Percentiles rank a stretch among this genome's conserved stretches.
Conservation (phyloP, 2,113 vertebrate species). For the Hemibagrus wyckioides region DNA sequence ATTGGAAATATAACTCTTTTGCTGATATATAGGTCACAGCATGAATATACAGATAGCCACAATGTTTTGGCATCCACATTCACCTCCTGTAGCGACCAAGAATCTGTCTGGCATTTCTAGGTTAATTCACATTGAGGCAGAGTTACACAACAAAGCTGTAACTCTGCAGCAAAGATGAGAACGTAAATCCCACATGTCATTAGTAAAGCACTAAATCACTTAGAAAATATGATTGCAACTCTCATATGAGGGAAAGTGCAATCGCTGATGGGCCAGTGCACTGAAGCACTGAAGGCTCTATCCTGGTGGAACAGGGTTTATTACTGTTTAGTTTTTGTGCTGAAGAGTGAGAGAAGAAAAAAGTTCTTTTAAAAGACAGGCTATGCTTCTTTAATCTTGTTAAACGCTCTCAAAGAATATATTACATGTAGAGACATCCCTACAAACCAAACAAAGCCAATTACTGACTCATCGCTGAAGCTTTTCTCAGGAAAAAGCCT, state of each 20-base stretch:
- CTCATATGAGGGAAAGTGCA: neutral
- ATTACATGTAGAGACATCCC: slow-evolving; percentile 71
- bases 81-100: slow-evolving; percentile 39
- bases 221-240: neutral
- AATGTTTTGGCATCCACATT: neutral
- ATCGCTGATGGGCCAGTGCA: neutral
- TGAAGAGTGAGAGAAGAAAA: neutral
- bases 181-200: slow-evolving; percentile 23
- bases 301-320: neutral
- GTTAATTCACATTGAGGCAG: slow-evolving; percentile 55
- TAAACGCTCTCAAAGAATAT: slow-evolving; percentile 22
- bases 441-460: slow-evolving; percentile 61
- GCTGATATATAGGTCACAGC: slow-evolving; percentile 35
- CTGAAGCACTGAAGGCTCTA: neutral
- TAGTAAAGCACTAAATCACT: slow-evolving; percentile 10
- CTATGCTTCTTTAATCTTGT: neutral
- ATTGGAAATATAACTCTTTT: neutral
- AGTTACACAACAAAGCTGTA: slow-evolving; percentile 41
- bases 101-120: slow-evolving; percentile 64
- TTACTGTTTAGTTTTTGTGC: neutral
- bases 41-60: slow-evolving; percentile 10
- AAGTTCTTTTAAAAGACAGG: neutral
- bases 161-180: slow-evolving; percentile 15
- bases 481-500: slow-evolving; percentile 36
- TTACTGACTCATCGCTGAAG: slow-evolving; percentile 67